Conservation (phyloP, 2,888 invertebrate species). For the Stenchaetothrips biformis region DNA sequence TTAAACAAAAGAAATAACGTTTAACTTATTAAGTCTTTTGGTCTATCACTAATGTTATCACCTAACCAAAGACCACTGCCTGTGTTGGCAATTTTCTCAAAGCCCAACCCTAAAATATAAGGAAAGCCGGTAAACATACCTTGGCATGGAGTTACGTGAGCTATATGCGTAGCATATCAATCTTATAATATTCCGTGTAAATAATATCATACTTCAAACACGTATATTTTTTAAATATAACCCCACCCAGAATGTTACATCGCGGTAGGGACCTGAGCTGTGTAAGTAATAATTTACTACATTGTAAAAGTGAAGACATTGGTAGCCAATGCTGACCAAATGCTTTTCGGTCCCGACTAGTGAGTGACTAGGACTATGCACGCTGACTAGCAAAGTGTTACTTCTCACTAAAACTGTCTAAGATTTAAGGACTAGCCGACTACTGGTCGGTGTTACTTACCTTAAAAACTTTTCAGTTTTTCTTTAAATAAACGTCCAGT, state of each 20-base stretch:
- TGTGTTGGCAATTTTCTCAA: slow-evolving; percentile 6
- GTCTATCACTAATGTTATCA: slow-evolving; percentile 24
- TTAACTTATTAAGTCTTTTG: slow-evolving; percentile 19
- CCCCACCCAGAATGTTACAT: background rate
- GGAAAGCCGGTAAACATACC: background rate
- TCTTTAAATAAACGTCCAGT: slow-evolving; percentile 1
- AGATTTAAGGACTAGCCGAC: background rate
- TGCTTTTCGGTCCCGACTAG: slow-evolving; percentile 24
- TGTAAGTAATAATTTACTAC: slow-evolving; percentile 2
- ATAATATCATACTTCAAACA: background rate
- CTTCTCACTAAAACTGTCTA: slow-evolving; percentile 17
- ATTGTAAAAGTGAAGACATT: slow-evolving; percentile 12
- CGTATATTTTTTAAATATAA: background rate
- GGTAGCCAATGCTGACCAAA: background rate
- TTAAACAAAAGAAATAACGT: background rate
- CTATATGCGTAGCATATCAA: slow-evolving; percentile 18
- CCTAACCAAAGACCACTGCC: slow-evolving; percentile 22
- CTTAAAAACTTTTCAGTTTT: background rate
- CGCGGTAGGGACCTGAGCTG: slow-evolving; percentile 14
- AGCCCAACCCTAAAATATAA: slow-evolving; percentile 1
- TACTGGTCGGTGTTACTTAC: slow-evolving; percentile 22
- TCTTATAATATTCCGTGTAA: background rate
- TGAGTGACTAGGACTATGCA: slow-evolving; percentile 23
- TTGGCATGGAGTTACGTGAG: background rate
- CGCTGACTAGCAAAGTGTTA: slow-evolving; percentile 21